Evolutionary conservation across 1,140 invertebrate genomes (phyloP).

Genomic region (Popillia japonica): DNA sequence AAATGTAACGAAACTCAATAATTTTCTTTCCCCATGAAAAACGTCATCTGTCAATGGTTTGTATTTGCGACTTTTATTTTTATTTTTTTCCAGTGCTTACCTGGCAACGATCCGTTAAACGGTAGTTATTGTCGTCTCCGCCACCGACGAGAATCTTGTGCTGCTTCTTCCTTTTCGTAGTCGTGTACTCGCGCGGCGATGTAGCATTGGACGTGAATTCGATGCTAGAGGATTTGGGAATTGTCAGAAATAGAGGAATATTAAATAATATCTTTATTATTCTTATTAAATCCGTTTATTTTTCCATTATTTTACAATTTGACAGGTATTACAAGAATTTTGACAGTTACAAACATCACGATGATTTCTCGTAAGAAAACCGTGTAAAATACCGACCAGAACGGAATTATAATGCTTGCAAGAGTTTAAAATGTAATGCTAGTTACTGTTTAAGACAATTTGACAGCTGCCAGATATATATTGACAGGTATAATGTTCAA

Average conservation of each 20-base stretch:
- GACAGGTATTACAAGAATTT: neutral
- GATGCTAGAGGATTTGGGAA: neutral
- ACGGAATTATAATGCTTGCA: too few relatives aligned
- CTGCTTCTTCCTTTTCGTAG: neutral
- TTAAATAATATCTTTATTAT: too few relatives aligned
- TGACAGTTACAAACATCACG: neutral
- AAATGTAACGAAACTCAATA: conserved; percentile 22
- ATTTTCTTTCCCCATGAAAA: conserved; percentile 30
- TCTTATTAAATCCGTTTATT: too few relatives aligned
- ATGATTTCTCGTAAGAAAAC: too few relatives aligned
- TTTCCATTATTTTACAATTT: too few relatives aligned
- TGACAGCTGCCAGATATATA: too few relatives aligned
- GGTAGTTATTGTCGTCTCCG: conserved; percentile 1
- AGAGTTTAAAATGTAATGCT: too few relatives aligned
- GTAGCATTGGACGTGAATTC: conserved; percentile 23
- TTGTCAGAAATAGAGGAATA: too few relatives aligned
- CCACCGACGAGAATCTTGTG: neutral
- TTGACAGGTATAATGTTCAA: too few relatives aligned
- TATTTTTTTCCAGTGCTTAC: neutral
- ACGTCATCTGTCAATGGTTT: conserved; percentile 31
- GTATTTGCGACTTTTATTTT: conserved; percentile 16
- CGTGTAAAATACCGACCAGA: too few relatives aligned
- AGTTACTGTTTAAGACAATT: too few relatives aligned
- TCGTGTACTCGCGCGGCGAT: neutral
- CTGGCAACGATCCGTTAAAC: neutral